phyloP scores from a whole-genome alignment of 2,113 vertebrate genomes.

The Sciurus niger region DNA sequence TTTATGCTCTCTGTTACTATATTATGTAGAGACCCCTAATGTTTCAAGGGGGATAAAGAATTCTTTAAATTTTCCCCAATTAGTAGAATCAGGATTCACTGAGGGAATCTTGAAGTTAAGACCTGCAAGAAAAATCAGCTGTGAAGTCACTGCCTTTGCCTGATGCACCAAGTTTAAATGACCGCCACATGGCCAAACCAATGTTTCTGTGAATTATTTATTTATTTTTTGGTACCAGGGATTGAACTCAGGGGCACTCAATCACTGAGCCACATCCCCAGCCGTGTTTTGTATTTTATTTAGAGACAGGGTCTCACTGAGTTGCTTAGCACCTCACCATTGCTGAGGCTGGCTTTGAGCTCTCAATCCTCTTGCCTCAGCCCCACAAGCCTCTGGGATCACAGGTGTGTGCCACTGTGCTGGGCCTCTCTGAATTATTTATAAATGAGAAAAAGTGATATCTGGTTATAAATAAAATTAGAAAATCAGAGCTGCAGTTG shows the following conservation, averaged over 20 bases:
- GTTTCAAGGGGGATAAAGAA: not conserved
- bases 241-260: too few species aligned
- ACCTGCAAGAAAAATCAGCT: conserved; percentile 58
- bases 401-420: too few species aligned
- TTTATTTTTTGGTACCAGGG: not conserved
- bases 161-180: conserved; percentile 21
- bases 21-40: not conserved
- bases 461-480: not conserved
- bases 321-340: too few species aligned
- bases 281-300: too few species aligned
- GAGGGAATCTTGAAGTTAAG: conserved; percentile 65
- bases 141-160: not conserved
- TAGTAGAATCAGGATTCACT: not conserved
- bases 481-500: conserved; percentile 16
- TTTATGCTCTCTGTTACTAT: not conserved
- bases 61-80: conserved; percentile 23
- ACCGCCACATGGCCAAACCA: not conserved
- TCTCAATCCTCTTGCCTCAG: too few species aligned
- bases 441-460: conserved; percentile 46
- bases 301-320: too few species aligned
- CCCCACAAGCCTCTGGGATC: too few species aligned
- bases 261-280: too few species aligned
- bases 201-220: not conserved
- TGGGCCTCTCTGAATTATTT: not conserved
- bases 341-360: too few species aligned